Base-by-base conservation (phyloP, 2,113 vertebrate species). In the Reinhardtius hippoglossoides region DNA sequence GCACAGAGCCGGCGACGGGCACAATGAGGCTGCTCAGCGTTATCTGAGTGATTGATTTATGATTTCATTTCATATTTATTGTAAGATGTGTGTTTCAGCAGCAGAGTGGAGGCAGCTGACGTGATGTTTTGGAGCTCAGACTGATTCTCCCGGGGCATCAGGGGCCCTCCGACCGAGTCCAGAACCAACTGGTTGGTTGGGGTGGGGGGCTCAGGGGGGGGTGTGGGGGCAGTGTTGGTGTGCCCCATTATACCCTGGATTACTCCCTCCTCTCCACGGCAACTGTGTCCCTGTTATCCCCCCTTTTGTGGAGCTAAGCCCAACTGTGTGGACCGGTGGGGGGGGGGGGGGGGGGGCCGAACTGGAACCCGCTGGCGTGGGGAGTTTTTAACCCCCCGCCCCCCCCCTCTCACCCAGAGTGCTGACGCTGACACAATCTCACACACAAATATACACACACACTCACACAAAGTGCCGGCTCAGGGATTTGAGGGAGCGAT, bases 281-380 rank as follows among this genome's bases (percentile, higher is more conserved):
- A 76, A 80, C 84, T 81, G 87, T 92, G 87, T 78, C 72, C 76
- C 83, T 69, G 73, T 92, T 87, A 94, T 92, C 92, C 93, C 74
- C 68, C 64, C 93, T 89, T 93, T 94, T 94, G 93, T 94, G 84
- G 78, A 63, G 74, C 42, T 92, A 94, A 95, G 83, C 89, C 88
- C 50, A 65, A 89, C 77, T 90, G 78, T 84, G 83, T 88, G 75
- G 78, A 71, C 71, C 21, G 59, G 79, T 82, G 67, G 74, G 76
- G 87, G 83, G 79, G 83, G 67, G 74, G 76, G 87, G 83, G 79
- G 83, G 67, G 74, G 76, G 87, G 83, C 54, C 65, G 31, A 67
- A 26, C 86, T 88, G 83, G 87, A 94, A 94, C 89, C 87, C 81
- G 90, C 94, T 94, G 92, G 91, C 91, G 87, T 91, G 90, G 78